These are phyloP conservation scores for Caracal caracal DNA, from an alignment of 2,113 vertebrate species.

Conservation along the genomic window DNA sequence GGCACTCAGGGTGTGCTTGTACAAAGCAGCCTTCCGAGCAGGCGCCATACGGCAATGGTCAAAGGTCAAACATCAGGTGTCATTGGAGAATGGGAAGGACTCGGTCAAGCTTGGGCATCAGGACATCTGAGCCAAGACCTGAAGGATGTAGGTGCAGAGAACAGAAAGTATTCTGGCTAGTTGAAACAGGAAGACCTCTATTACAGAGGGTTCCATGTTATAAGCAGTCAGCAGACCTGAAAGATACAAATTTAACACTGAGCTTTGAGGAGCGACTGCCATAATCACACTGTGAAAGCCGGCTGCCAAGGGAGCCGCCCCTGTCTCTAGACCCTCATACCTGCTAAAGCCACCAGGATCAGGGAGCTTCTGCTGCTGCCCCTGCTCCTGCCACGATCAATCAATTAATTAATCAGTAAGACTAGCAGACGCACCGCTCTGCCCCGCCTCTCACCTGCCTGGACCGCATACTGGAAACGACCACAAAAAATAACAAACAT, in stretches of 20 bases:
- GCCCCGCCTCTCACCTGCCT: not conserved
- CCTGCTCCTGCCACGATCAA: not conserved
- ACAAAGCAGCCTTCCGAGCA: not conserved
- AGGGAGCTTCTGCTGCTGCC: not conserved
- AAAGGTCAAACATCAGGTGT: not conserved
- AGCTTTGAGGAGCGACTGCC: not conserved
- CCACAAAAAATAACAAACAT: not conserved
- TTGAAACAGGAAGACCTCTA: not conserved
- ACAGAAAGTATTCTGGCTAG: not conserved
- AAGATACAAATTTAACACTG: not conserved
- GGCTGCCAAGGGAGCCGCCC: not conserved
- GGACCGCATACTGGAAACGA: not conserved
- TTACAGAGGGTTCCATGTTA: not conserved
- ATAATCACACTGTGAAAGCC: not conserved
- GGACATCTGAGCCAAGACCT: not conserved
- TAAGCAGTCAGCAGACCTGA: not conserved
- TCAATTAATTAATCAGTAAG: not conserved
- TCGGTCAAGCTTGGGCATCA: not conserved
- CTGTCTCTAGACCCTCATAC: not conserved
- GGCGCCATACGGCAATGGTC: not conserved
- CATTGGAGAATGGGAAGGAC: not conserved
- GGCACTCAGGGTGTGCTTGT: not conserved
- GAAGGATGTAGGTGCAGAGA: not conserved
- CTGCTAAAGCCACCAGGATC: not conserved
- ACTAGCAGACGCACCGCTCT: rapidly evolving